Evolutionary conservation across 2,888 invertebrate species (phyloP).

Genomic region (Drosophila maculinotata): DNA sequence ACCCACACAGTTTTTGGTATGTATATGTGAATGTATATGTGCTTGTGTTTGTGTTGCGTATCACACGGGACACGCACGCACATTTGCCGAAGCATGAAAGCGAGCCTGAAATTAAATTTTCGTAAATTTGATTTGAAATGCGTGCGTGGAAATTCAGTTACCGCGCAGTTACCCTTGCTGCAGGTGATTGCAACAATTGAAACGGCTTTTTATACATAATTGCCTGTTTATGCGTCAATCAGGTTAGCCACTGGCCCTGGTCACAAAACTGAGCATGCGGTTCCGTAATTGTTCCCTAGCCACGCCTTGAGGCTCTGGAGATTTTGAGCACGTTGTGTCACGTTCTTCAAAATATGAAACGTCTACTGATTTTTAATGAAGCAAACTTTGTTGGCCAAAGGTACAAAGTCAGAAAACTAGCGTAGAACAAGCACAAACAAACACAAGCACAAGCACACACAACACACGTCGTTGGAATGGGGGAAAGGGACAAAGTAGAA

Average conservation of each 20-base stretch:
- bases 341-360: slow-evolving; percentile 81
- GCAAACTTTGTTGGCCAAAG: slow-evolving; percentile 59
- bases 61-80: slow-evolving; percentile 61
- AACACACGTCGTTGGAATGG: neutral
- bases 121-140: slow-evolving; percentile 75
- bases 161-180: slow-evolving; percentile 29
- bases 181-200: slow-evolving; percentile 56
- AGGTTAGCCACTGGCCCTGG: slow-evolving; percentile 43
- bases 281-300: slow-evolving; percentile 38
- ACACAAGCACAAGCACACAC: neutral
- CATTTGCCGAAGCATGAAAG: slow-evolving; percentile 69
- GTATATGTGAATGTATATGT: slow-evolving; percentile 8
- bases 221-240: slow-evolving; percentile 79
- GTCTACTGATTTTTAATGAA: slow-evolving; percentile 81
- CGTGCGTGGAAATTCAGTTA: slow-evolving; percentile 78
- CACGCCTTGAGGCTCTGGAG: slow-evolving; percentile 34
- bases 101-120: slow-evolving; percentile 74
- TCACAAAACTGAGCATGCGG: slow-evolving; percentile 27
- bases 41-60: slow-evolving; percentile 13
- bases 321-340: slow-evolving; percentile 77
- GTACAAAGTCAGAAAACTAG: slow-evolving; percentile 66
- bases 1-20: slow-evolving; percentile 2
- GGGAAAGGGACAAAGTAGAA: slow-evolving; percentile 17
- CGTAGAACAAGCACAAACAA: slow-evolving; percentile 24
- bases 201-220: slow-evolving; percentile 57